These are phyloP conservation scores for Ammodytes dubius DNA, from an alignment of 2,113 vertebrate genomes.

Conservation along the genomic window DNA sequence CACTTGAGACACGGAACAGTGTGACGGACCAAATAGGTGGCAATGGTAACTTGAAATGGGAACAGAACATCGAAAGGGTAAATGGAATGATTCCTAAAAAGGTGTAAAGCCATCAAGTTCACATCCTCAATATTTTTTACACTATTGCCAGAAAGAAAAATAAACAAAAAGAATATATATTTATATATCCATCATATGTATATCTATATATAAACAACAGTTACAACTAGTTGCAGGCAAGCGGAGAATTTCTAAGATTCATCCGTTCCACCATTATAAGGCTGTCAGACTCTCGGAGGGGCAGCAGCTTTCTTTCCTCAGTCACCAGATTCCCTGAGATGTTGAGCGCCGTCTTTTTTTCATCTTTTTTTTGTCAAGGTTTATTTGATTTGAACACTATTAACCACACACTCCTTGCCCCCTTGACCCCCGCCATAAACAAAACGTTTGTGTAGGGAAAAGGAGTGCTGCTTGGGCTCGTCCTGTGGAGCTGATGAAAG, in stretches of 20 bases:
- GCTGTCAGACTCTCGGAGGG: conserved; percentile 79
- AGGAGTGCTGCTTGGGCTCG: conserved; percentile 37
- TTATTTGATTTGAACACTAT: conserved; percentile 72
- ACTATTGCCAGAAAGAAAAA: conserved; percentile 80
- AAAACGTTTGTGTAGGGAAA: conserved; percentile 25
- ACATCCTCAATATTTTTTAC: conserved; percentile 75
- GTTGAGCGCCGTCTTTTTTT: conserved; percentile 73
- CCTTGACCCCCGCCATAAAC: background rate
- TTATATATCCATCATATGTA: conserved; percentile 81
- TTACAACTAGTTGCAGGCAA: conserved; percentile 82
- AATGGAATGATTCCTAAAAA: conserved; percentile 78
- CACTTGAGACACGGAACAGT: conserved; percentile 41
- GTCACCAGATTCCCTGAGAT: conserved; percentile 89
- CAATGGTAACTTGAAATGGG: conserved; percentile 29
- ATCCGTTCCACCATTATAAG: conserved; percentile 74
- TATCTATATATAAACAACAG: conserved; percentile 85
- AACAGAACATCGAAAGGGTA: conserved; percentile 49
- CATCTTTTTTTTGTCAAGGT: conserved; percentile 67
- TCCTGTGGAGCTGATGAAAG: conserved; percentile 53
- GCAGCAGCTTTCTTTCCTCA: conserved; percentile 82
- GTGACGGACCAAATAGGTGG: conserved; percentile 19
- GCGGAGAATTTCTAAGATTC: conserved; percentile 72
- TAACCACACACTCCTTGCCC: conserved; percentile 33
- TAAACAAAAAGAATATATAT: conserved; percentile 77
- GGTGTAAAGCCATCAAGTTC: conserved; percentile 72